Percentiles rank a stretch among this genome's conserved stretches.
Evolutionary conservation across 2,888 invertebrate genomes (phyloP).

Genomic region (Schizaphis graminum): DNA sequence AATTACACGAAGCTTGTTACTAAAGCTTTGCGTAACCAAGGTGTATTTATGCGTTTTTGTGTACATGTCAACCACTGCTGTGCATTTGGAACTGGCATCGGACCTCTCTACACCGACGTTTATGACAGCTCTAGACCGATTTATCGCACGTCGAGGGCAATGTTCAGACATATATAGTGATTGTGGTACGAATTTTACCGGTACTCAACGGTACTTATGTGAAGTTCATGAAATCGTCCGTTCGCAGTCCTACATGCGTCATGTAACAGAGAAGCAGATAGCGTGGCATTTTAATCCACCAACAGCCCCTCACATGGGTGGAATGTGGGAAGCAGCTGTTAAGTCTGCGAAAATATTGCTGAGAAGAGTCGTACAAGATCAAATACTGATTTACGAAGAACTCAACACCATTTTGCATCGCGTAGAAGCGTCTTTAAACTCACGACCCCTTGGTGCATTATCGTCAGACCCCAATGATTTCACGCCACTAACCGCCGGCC

Average conservation of each 20-base stretch:
- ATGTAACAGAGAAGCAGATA: conserved; percentile 23
- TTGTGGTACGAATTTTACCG: conserved; percentile 69
- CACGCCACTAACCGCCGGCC: conserved; percentile 67
- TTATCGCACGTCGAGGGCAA: conserved; percentile 68
- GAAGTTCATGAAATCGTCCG: conserved; percentile 1
- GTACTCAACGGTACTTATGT: conserved; percentile 62
- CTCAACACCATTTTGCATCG: conserved; percentile 38
- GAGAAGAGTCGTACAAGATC: not conserved
- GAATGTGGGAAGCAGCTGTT: conserved; percentile 68
- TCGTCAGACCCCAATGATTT: not conserved
- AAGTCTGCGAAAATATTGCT: conserved; percentile 68
- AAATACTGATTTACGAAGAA: conserved; percentile 42
- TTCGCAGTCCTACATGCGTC: not conserved
- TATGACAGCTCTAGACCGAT: conserved; percentile 68
- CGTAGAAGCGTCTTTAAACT: conserved; percentile 65
- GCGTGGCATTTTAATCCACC: conserved; percentile 66
- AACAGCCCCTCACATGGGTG: conserved; percentile 68
- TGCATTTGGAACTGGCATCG: conserved; percentile 69
- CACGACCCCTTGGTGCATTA: conserved; percentile 42
- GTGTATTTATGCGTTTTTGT: conserved; percentile 19
- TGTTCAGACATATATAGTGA: conserved; percentile 68
- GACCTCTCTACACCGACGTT: no score
- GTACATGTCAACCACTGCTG: conserved; percentile 66
- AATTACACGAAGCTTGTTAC: not conserved
- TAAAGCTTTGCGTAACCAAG: conserved; percentile 2